These are phyloP conservation scores for Dryobotodes eremita DNA, from an alignment of 2,888 invertebrate species.

Conservation along the genomic window DNA sequence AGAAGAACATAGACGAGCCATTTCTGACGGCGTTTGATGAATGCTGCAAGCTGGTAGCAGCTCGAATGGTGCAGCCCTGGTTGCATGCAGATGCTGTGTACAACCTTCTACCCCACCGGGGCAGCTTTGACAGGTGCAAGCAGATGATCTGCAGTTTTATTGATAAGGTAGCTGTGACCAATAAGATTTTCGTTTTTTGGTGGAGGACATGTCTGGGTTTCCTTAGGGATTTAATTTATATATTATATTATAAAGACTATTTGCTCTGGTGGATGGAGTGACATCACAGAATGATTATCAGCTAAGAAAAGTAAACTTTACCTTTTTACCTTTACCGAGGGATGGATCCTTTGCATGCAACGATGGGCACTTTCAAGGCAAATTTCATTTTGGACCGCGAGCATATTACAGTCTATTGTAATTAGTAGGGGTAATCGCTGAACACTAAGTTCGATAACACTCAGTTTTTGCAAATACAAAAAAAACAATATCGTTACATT, in stretches of 20 bases:
- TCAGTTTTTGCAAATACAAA: not conserved
- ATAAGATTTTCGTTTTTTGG: not conserved
- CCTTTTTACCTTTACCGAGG: not conserved
- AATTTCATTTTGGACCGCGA: not conserved
- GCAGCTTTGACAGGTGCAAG: slow-evolving; percentile 41
- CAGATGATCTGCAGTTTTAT: slow-evolving; percentile 63
- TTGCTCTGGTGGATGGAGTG: too few species aligned
- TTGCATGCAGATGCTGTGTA: slow-evolving; percentile 69
- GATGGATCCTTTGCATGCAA: not conserved
- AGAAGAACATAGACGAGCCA: slow-evolving; percentile 62
- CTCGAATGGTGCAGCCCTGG: slow-evolving; percentile 73
- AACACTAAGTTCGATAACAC: not conserved
- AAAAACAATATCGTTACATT: not conserved
- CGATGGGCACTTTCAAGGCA: too few species aligned
- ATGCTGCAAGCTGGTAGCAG: slow-evolving; percentile 56
- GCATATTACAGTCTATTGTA: not conserved
- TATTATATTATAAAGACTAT: too few species aligned
- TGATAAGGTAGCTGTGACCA: slow-evolving; percentile 58
- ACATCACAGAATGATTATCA: too few species aligned
- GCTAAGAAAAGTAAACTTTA: too few species aligned
- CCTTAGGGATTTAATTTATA: too few species aligned
- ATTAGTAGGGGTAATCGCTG: not conserved
- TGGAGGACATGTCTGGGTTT: not conserved
- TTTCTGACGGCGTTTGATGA: slow-evolving; percentile 71
- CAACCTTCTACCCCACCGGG: slow-evolving; percentile 51